Base-by-base conservation (phyloP, 2,797 vertebrate genomes). In the Pangasius macronema region DNA sequence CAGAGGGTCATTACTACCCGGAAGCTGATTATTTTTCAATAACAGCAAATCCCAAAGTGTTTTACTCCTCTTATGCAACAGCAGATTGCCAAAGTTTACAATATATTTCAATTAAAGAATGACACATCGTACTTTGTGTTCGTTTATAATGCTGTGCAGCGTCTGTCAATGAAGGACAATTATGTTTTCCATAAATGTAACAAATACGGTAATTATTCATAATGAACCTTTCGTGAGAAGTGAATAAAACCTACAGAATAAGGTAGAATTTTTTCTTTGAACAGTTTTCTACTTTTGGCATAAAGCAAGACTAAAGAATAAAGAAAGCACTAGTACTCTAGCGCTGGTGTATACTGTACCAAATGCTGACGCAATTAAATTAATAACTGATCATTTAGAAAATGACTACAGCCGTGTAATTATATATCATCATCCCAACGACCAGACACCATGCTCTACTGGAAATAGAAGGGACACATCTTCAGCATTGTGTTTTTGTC, bases 401-500 rank as follows among this genome's bases (percentile, higher is more conserved):
- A 63, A 82, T 49, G 59, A 46, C 59, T 46, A 20, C 5, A 46
- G 39, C 9, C 0, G 8, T 65, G 3, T 82, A 82, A 82, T 82
- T 49, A 49, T 65, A 63, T 82, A 46, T 63, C 3, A 82, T 63
- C 27, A 82, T 65, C 27, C 80, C 13, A 30, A 30, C 27, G n/a
- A 22, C 39, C 22, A 76, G 24, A 85, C 57, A 63, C 27, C 46
- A 16, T 63, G 57, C n/a, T 33, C n/a, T 16, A 59, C 51, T 57
- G 27, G 46, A 75, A 59, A n/a, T n/a, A n/a, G 83, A 33, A 46
- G 55, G 16, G 53, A 46, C 51, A 59, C 53, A 46, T 51, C 61
- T 39, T 72, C 82, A 39, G 67, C 49, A 51, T n/a, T 36, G 20
- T 53, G n/a, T 55, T 83, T 70, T 83, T 53, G 55, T 61, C 55